These are phyloP conservation scores for Tanaodytes sp. DNA, from an alignment of 2,888 invertebrate species.

Conservation along the genomic window DNA sequence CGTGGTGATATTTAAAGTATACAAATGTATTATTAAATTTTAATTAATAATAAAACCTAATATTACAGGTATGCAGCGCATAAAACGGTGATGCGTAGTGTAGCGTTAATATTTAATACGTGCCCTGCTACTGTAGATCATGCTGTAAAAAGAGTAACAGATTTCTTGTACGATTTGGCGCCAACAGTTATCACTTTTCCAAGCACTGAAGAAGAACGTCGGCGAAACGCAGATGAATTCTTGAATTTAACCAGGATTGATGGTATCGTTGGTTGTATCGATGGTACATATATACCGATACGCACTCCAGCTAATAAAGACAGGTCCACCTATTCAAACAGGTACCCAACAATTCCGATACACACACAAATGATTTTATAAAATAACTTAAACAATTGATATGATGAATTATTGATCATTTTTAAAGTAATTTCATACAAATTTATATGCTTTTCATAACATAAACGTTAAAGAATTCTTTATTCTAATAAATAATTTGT, in stretches of 20 bases:
- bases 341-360: too few species aligned
- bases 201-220: slow-evolving; percentile 6
- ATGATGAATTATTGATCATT: too few species aligned
- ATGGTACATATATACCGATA: slow-evolving; percentile 9
- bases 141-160: neutral
- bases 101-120: neutral
- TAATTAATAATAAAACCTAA: too few species aligned
- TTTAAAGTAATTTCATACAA: too few species aligned
- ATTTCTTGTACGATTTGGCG: slow-evolving; percentile 5
- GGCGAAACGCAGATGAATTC: neutral
- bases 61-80: neutral
- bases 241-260: neutral
- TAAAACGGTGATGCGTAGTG: slow-evolving; percentile 5
- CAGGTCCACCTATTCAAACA: too few species aligned
- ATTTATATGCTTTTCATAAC: too few species aligned
- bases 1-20: too few species aligned
- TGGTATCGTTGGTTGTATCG: slow-evolving; percentile 12
- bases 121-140: neutral
- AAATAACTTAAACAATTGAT: too few species aligned
- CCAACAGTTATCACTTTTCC: slow-evolving; percentile 6
- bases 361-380: too few species aligned
- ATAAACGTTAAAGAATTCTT: too few species aligned
- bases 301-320: slow-evolving; percentile 16
- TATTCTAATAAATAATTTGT: slow-evolving; percentile 12
- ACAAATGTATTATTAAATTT: too few species aligned